Conservation (phyloP, 1,140 invertebrate genomes). For the Aphelinus certus region DNA sequence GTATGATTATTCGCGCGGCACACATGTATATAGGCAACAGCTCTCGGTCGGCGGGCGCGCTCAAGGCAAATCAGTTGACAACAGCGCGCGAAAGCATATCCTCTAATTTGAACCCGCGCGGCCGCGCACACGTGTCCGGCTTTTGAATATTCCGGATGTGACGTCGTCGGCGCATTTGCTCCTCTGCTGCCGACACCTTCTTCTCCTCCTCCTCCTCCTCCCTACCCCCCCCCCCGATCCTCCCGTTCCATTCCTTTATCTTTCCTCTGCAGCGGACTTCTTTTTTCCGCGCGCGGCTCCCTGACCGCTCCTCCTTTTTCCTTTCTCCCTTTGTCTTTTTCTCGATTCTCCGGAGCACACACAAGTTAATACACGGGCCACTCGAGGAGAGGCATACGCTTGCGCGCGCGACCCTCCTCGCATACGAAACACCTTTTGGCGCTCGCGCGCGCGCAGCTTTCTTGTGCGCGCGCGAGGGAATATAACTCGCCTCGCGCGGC, state of each 20-base stretch:
- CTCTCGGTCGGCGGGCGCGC: too few relatives aligned
- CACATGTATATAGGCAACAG: too few relatives aligned
- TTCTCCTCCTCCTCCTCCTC: background rate
- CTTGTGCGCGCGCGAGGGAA: too few relatives aligned
- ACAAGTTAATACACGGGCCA: too few relatives aligned
- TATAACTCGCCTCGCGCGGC: too few relatives aligned
- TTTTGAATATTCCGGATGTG: conserved; percentile 54
- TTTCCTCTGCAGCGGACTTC: background rate
- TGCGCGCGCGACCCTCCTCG: conserved; percentile 5
- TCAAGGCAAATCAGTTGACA: background rate
- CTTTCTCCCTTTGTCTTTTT: conserved; percentile 16
- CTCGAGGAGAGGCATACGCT: background rate
- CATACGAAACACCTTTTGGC: conserved; percentile 13
- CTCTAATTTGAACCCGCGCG: conserved; percentile 12
- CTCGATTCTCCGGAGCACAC: conserved; percentile 3
- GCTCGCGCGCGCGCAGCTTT: background rate
- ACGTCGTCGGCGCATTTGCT: conserved; percentile 29
- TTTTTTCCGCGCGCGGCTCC: background rate
- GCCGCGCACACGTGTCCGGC: conserved; percentile 45
- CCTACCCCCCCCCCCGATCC: too few relatives aligned
- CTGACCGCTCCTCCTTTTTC: background rate
- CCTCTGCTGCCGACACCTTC: background rate
- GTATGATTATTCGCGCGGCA: too few relatives aligned
- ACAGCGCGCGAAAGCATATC: background rate
- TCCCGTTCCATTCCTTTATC: background rate